A percentile compares a stretch with the other conserved stretches of the same genome.
Evolutionary conservation across 2,113 vertebrate species (phyloP).

Genomic region (Geothlypis trichas): DNA sequence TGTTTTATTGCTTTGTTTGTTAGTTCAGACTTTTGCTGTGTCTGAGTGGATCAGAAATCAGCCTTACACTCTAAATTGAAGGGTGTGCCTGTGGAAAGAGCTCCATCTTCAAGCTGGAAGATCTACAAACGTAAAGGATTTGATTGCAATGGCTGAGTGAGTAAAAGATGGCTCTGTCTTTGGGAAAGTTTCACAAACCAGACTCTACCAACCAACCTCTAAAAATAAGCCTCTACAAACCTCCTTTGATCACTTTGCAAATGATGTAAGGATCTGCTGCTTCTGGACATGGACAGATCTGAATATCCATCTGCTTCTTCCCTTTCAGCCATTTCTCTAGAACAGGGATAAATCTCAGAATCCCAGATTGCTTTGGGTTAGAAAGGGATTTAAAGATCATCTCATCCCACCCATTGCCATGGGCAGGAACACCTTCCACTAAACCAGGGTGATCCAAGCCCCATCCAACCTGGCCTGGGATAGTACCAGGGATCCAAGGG

Average conservation of each 20-base stretch:
- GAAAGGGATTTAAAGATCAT: background rate
- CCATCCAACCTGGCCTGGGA: rapidly evolving
- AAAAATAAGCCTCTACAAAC: background rate
- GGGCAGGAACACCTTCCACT: background rate
- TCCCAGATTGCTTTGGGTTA: too few relatives aligned
- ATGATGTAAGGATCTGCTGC: background rate
- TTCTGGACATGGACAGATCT: background rate
- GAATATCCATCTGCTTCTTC: background rate
- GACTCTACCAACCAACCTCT: background rate
- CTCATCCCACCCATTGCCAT: background rate
- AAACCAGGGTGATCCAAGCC: rapidly evolving
- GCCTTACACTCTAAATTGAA: background rate
- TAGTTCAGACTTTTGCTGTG: background rate
- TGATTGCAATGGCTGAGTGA: background rate
- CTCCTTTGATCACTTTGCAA: background rate
- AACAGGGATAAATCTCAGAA: background rate
- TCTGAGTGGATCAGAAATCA: background rate
- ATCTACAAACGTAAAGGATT: background rate
- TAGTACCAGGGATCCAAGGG: background rate
- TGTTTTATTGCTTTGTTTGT: conserved; percentile 5
- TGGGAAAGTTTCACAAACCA: background rate
- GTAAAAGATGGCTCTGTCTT: background rate
- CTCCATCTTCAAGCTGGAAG: background rate
- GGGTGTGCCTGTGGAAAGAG: background rate
- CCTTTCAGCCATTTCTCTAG: background rate